Conservation (phyloP, 2,888 invertebrate genomes). For the Muscina levida region DNA sequence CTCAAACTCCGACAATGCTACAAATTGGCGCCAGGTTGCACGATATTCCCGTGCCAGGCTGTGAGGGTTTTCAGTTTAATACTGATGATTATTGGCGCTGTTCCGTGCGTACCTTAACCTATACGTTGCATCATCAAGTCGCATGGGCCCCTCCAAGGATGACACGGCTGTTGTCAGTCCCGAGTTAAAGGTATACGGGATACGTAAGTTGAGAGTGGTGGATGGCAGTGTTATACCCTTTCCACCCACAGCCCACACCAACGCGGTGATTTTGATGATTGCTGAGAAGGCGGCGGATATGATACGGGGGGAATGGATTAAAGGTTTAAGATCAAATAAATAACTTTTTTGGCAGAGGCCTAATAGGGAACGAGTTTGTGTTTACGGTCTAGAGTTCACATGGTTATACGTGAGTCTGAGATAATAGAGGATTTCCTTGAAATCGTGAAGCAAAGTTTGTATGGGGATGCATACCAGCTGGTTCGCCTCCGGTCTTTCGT, state of each 20-base stretch:
- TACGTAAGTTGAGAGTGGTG: slow-evolving; percentile 82
- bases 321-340: slow-evolving; percentile 3
- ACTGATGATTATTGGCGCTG: slow-evolving; percentile 86
- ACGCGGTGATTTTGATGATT: slow-evolving; percentile 85
- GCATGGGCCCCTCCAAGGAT: slow-evolving; percentile 85
- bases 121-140: slow-evolving; percentile 84
- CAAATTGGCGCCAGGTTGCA: slow-evolving; percentile 81
- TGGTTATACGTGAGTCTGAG: too few relatives aligned
- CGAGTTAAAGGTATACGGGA: slow-evolving; percentile 82
- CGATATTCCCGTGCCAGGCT: slow-evolving; percentile 81
- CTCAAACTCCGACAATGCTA: slow-evolving; percentile 82
- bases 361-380: too few relatives aligned
- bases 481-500: too few relatives aligned
- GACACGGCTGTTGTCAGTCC: slow-evolving; percentile 84
- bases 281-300: slow-evolving; percentile 85
- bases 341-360: too few relatives aligned
- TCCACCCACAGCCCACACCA: slow-evolving; percentile 83
- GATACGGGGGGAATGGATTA: slow-evolving; percentile 81
- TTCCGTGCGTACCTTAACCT: slow-evolving; percentile 82
- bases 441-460: too few relatives aligned
- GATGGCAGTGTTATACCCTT: slow-evolving; percentile 85
- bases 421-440: too few relatives aligned
- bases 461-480: too few relatives aligned
- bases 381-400: too few relatives aligned
- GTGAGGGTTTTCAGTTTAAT: slow-evolving; percentile 80